Base-by-base conservation (phyloP, 2,113 vertebrate genomes). In the Paratilapia polleni region DNA sequence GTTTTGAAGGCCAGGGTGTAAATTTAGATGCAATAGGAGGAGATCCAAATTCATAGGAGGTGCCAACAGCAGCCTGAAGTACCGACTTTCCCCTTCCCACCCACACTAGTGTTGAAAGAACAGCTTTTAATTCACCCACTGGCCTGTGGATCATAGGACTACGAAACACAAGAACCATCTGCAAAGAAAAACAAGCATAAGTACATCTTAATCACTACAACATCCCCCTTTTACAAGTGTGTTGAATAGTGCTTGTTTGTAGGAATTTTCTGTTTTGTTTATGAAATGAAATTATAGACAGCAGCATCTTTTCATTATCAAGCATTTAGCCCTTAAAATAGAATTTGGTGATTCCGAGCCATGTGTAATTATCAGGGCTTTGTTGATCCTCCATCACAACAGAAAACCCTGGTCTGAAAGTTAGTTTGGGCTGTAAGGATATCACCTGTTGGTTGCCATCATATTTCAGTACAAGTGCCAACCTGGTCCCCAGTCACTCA, bases 11-110 rank as follows among this genome's bases (percentile, higher is more conserved):
- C 95, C 95, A 95, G 93, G 19, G 94, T 89, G 85, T 96, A 96
- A 95, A 96, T 95, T 96, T 96, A 96, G 95, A 94, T 87, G 94
- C 94, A 94, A 94, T 94, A 93, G 95, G 95, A 95, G 94, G 91
- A 95, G 94, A 95, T 96, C 94, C 93, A 94, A 93, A 95, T 95
- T 95, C 91, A 94, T 83, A 89, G 86, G 93, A 90, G 91, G 82
- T 95, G 95, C 95, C 94, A 95, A 92, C 88, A 90, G 92, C 88
- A 80, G 91, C 91, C 88, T 77, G 84, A 93, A 92, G 94, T 88
- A 82, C 90, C 90, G 87, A 92, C 92, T 93, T 93, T 89, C 88
- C 91, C 91, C 86, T 89, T 86, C 86, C 84, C 90, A 89, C 77
- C 80, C 78, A 87, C 88, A 73, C 81, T 74, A 86, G 92, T 92